Conservation (phyloP, 92 coral and sea anemone species). For the Desmophyllum pertusum region DNA sequence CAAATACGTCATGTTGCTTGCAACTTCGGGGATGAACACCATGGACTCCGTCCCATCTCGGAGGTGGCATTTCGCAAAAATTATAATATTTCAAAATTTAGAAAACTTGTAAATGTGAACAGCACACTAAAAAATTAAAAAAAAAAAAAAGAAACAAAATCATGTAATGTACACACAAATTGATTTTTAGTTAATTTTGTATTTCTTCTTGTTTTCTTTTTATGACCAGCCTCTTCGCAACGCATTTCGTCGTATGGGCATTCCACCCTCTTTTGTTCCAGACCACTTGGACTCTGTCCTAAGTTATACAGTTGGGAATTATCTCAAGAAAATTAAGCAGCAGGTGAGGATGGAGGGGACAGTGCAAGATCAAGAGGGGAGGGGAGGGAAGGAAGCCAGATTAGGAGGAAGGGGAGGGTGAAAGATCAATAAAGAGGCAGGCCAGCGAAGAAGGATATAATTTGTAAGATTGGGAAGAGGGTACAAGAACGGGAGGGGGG, state of each 20-base stretch:
- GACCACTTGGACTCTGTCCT: slow-evolving; percentile 91
- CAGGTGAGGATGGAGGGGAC: slow-evolving; percentile 89
- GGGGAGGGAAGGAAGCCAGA: background rate
- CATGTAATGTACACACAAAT: background rate
- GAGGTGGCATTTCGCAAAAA: too few species aligned
- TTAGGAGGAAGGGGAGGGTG: background rate
- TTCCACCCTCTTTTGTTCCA: slow-evolving; percentile 88
- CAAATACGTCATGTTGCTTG: too few species aligned
- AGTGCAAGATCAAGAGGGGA: background rate
- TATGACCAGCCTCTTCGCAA: slow-evolving; percentile 88
- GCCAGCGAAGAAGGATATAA: too few species aligned
- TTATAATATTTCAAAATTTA: too few species aligned
- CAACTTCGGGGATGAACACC: too few species aligned
- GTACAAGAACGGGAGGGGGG: background rate
- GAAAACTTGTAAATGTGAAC: too few species aligned
- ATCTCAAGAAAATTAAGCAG: slow-evolving; percentile 93
- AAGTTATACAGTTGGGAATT: slow-evolving; percentile 78
- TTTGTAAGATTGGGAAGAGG: background rate
- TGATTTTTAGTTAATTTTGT: background rate
- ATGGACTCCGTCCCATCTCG: too few species aligned
- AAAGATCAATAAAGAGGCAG: too few species aligned
- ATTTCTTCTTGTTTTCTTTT: background rate
- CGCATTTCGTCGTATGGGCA: slow-evolving; percentile 98
- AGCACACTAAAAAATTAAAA: too few species aligned
- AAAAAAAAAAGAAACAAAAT: too few species aligned